A percentile compares a stretch with the other conserved stretches of the same genome.
Evolutionary conservation across 2,797 vertebrate genomes (phyloP).

Genomic region (Furcifer pardalis): DNA sequence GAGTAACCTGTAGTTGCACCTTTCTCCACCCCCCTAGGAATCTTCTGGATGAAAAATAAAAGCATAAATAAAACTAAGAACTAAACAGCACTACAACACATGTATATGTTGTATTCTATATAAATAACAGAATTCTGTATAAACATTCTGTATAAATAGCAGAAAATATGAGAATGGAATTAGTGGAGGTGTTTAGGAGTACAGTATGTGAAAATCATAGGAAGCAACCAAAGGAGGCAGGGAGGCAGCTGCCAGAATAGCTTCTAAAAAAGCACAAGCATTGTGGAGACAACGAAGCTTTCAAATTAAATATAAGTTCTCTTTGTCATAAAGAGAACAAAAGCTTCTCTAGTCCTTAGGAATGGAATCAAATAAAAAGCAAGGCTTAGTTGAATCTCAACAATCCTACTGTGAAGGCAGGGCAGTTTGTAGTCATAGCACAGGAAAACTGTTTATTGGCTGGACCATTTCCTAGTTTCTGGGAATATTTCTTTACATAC

Average conservation of each 20-base stretch:
- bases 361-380: conserved; percentile 11
- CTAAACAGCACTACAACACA: background rate
- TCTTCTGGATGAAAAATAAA: background rate
- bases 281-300: conserved; percentile 15
- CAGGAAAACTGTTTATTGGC: background rate
- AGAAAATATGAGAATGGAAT: background rate
- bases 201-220: background rate
- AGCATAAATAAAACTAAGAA: background rate
- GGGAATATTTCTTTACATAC: background rate
- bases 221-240: conserved; percentile 1
- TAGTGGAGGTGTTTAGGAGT: conserved; percentile 5
- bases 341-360: conserved; percentile 22
- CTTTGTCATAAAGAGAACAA: conserved; percentile 26
- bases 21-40: background rate
- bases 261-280: conserved; percentile 19
- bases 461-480: no score
- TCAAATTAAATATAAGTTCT: conserved; percentile 50
- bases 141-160: background rate
- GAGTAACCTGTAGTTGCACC: background rate
- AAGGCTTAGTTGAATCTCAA: background rate
- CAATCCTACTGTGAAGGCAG: background rate
- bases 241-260: background rate
- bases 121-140: no score
- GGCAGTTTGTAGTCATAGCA: background rate
- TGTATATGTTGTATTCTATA: no score